Evolutionary conservation across 2,113 vertebrate genomes (phyloP).

Genomic region (Rallus limicola): DNA sequence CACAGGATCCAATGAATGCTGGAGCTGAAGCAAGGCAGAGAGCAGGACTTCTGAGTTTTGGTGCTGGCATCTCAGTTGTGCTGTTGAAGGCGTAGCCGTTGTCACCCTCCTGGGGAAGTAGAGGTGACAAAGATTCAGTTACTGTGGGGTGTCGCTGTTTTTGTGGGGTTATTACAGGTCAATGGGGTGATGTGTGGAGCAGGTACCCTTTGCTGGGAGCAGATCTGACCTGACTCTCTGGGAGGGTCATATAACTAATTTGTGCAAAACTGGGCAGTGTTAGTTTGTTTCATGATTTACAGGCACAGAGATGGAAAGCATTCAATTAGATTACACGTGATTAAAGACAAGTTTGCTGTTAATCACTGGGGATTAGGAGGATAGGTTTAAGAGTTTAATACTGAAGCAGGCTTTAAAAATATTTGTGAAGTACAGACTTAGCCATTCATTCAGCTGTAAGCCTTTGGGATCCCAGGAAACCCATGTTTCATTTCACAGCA

Average conservation of each 20-base stretch:
- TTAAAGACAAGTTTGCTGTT: neutral
- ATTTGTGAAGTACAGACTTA: neutral
- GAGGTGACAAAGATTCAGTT: neutral
- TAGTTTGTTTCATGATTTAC: neutral
- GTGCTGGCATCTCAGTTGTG: neutral
- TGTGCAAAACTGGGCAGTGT: neutral
- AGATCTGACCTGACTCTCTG: neutral
- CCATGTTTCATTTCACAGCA: neutral
- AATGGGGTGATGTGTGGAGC: neutral
- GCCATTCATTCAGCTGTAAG: neutral
- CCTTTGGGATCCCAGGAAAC: neutral
- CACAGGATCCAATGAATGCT: neutral
- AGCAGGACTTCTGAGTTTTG: neutral
- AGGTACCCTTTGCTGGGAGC: neutral
- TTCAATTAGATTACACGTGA: neutral
- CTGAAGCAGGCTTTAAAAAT: neutral
- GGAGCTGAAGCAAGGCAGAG: neutral
- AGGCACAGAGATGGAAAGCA: neutral
- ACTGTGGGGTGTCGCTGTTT: neutral
- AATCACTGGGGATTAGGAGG: constrained; percentile 2
- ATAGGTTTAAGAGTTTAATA: neutral
- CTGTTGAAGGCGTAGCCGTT: neutral
- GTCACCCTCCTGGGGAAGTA: neutral
- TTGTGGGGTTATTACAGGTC: neutral
- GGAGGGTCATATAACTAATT: neutral